A percentile compares a stretch with the other conserved stretches of the same genome.
Evolutionary conservation across 1,140 invertebrate species (phyloP).

Genomic region (Daktulosphaira vitifoliae): DNA sequence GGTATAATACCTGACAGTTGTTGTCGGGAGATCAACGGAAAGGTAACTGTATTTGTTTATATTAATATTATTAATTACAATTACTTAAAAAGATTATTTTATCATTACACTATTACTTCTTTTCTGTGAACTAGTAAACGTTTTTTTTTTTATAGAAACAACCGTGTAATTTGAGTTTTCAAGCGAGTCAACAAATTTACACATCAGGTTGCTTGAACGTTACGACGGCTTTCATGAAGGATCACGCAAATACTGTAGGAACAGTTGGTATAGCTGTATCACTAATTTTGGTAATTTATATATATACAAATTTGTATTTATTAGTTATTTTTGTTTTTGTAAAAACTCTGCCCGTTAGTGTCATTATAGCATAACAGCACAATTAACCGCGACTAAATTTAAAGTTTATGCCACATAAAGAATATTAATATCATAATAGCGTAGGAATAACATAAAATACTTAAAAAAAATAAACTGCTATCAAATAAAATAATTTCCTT

Average conservation of each 20-base stretch:
- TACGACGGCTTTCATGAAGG: slow-evolving; percentile 59
- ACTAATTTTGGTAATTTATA: slow-evolving; percentile 58
- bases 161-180: slow-evolving; percentile 39
- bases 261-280: slow-evolving; percentile 71
- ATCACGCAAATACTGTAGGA: slow-evolving; percentile 69
- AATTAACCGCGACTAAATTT: too few relatives aligned
- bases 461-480: too few relatives aligned
- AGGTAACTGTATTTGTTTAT: slow-evolving; percentile 33
- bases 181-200: slow-evolving; percentile 56
- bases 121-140: too few relatives aligned
- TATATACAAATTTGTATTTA: background rate
- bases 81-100: slow-evolving; percentile 26
- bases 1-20: slow-evolving; percentile 67
- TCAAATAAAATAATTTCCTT: too few relatives aligned
- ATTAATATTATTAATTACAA: background rate
- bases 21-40: slow-evolving; percentile 52
- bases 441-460: too few relatives aligned
- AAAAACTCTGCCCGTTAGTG: too few relatives aligned
- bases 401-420: too few relatives aligned
- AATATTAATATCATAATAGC: too few relatives aligned
- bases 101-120: too few relatives aligned
- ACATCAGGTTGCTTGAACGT: slow-evolving; percentile 62
- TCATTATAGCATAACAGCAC: too few relatives aligned
- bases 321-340: too few relatives aligned
- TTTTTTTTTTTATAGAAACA: slow-evolving; percentile 23